Conservation (phyloP, 2,797 vertebrate species). For the Micropoecilia bifurca region DNA sequence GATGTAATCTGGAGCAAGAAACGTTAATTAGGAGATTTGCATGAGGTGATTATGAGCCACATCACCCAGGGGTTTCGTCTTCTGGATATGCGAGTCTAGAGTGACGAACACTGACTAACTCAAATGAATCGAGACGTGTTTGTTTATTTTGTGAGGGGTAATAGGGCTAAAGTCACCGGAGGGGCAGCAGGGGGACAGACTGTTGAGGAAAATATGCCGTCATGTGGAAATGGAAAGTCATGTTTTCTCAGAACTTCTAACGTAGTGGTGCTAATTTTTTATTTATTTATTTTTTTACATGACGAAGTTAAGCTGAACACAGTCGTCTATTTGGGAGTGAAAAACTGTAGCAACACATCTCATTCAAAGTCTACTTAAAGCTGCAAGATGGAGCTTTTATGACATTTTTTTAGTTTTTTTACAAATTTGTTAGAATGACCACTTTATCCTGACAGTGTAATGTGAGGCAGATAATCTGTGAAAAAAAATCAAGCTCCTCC, state of each 20-base stretch:
- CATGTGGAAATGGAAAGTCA: background rate
- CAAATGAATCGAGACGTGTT: constrained; percentile 41
- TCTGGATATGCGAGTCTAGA: constrained; percentile 37
- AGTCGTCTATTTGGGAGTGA: background rate
- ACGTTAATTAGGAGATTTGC: constrained; percentile 67
- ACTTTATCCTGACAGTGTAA: too few relatives aligned
- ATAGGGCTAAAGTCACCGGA: constrained; percentile 16
- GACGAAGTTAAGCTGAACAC: background rate
- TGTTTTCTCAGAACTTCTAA: background rate
- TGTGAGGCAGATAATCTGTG: too few relatives aligned
- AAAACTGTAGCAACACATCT: background rate
- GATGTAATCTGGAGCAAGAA: constrained; percentile 64
- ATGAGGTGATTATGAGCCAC: constrained; percentile 65
- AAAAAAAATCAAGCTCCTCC: too few relatives aligned
- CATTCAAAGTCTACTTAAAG: background rate
- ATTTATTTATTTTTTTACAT: background rate
- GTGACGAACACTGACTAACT: constrained; percentile 39
- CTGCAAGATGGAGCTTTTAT: too few relatives aligned
- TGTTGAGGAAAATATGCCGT: constrained; percentile 19
- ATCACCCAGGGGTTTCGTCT: constrained; percentile 61
- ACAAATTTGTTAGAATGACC: too few relatives aligned
- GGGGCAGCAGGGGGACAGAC: background rate
- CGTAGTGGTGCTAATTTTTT: too few relatives aligned
- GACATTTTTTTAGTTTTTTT: too few relatives aligned
- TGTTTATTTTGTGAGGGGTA: constrained; percentile 24